Evolutionary conservation across 2,888 invertebrate genomes (phyloP).

Genomic region (Watsonalla cultraria): DNA sequence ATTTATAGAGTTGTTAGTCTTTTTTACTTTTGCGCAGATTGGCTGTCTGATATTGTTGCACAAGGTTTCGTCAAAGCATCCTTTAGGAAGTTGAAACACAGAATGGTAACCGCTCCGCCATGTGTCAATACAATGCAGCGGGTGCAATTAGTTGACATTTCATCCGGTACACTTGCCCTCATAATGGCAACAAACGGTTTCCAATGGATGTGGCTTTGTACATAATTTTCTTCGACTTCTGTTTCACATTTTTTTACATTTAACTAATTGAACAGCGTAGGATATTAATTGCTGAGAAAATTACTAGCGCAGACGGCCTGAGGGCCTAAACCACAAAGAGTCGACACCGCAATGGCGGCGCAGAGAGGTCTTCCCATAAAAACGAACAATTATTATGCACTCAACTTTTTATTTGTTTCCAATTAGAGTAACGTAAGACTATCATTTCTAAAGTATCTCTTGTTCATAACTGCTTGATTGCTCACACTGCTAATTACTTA

Average conservation of each 20-base stretch:
- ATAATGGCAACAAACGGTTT: conserved; percentile 45
- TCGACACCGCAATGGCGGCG: conserved; percentile 39
- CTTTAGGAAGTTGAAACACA: conserved; percentile 8
- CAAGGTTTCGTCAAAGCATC: too few species aligned
- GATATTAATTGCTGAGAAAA: conserved; percentile 74
- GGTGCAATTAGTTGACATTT: conserved; percentile 53
- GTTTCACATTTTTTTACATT: conserved; percentile 64
- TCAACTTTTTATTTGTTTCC: conserved; percentile 49
- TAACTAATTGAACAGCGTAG: conserved; percentile 62
- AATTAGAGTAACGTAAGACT: conserved; percentile 40
- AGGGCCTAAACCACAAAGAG: conserved; percentile 64
- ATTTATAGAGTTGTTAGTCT: background rate
- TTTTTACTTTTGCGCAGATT: background rate
- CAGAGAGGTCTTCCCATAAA: conserved; percentile 47
- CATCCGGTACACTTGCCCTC: conserved; percentile 33
- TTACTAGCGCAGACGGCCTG: conserved; percentile 49
- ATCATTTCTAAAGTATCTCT: conserved; percentile 45
- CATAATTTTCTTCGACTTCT: conserved; percentile 56
- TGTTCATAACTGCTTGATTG: conserved; percentile 36
- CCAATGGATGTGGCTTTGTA: conserved; percentile 40
- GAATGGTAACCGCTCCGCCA: conserved; percentile 41
- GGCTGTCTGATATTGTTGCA: too few species aligned
- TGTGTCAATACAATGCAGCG: conserved; percentile 45
- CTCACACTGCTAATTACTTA: conserved; percentile 32
- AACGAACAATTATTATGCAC: conserved; percentile 61